Evolutionary conservation across 2,797 vertebrate genomes (phyloP).

Genomic region (Diglossa cyanea): DNA sequence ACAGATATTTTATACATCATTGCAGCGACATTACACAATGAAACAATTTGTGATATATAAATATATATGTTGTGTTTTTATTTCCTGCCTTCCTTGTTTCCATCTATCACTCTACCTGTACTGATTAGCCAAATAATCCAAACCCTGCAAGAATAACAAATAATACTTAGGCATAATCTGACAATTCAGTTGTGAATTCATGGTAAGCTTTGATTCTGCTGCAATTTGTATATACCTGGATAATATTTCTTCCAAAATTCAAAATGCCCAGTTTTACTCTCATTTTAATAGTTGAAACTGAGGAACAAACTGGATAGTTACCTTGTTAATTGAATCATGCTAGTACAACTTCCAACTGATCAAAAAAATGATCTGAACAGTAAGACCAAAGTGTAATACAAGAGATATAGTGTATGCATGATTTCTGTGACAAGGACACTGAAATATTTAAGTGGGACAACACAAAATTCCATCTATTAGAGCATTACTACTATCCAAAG

Average conservation of each 20-base stretch:
- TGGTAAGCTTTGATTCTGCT: neutral
- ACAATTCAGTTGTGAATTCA: neutral
- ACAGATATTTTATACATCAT: neutral
- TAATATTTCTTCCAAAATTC: neutral
- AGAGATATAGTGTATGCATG: neutral
- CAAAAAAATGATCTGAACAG: neutral
- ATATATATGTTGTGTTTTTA: neutral
- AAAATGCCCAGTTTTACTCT: neutral
- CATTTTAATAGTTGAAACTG: neutral
- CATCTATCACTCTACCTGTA: neutral
- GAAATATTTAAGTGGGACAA: neutral
- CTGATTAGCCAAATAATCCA: neutral
- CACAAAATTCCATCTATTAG: neutral
- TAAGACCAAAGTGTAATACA: neutral
- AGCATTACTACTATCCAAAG: neutral
- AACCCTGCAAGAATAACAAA: neutral
- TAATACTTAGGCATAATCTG: neutral
- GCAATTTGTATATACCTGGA: neutral
- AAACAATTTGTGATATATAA: neutral
- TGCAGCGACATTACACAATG: neutral
- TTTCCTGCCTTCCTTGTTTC: neutral
- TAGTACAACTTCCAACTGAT: neutral
- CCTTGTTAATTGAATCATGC: neutral
- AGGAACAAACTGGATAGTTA: neutral
- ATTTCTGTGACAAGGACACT: neutral